Evolutionary conservation across 1,140 invertebrate species (phyloP).

Genomic region (Andricus grossulariae): DNA sequence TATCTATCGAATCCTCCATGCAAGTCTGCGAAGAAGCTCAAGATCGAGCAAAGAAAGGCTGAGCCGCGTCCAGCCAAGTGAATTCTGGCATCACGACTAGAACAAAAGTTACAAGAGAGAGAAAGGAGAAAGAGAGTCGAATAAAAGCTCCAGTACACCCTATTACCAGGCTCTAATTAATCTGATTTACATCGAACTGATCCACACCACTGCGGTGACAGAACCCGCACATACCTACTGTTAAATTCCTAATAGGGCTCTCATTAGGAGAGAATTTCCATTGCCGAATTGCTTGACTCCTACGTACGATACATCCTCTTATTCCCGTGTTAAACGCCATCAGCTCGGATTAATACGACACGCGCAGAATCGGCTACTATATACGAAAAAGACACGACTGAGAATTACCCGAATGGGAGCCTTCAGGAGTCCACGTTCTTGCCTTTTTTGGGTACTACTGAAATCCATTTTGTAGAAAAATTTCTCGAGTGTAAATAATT

Average conservation of each 20-base stretch:
- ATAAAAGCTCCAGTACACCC: conserved; percentile 48
- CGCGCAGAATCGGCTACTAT: conserved; percentile 32
- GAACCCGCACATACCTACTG: conserved; percentile 50
- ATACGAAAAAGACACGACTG: not conserved
- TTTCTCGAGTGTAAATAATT: not conserved
- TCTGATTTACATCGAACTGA: conserved; percentile 59
- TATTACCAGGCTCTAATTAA: conserved; percentile 58
- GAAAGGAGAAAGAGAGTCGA: conserved; percentile 47
- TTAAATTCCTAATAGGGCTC: conserved; percentile 60
- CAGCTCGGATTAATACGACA: conserved; percentile 58
- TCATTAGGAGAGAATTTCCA: conserved; percentile 59
- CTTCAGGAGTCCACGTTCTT: too few relatives aligned
- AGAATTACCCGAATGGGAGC: not conserved
- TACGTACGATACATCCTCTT: conserved; percentile 34
- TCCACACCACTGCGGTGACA: conserved; percentile 51
- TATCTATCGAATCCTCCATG: conserved; percentile 54
- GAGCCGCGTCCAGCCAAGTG: conserved; percentile 52
- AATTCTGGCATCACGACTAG: conserved; percentile 48
- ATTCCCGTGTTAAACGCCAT: conserved; percentile 49
- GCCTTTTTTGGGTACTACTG: not conserved
- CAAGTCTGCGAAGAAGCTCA: conserved; percentile 47
- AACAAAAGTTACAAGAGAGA: conserved; percentile 32
- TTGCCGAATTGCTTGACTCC: conserved; percentile 58
- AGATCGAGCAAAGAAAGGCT: conserved; percentile 49
- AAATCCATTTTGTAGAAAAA: not conserved